Conservation (phyloP, 53 echinoderm and acorn worm genomes). For the Actinopyga echinites region DNA sequence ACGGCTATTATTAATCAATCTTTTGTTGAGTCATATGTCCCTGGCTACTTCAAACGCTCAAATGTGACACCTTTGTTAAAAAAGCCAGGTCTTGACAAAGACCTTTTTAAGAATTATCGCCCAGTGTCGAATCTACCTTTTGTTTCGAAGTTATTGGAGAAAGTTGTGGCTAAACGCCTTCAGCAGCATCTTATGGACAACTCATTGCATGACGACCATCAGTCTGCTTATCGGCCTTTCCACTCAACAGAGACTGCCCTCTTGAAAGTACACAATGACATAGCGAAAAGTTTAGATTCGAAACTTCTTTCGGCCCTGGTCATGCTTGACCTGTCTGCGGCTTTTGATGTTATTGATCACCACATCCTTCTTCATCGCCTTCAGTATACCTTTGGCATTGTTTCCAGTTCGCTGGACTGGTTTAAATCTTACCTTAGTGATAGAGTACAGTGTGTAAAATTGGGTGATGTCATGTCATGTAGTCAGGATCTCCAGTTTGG, state of each 20-base stretch:
- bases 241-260: slow-evolving; percentile 16
- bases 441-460: not conserved
- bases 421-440: not conserved
- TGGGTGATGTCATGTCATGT: not conserved
- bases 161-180: not conserved
- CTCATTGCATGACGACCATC: not conserved
- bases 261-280: slow-evolving; percentile 20
- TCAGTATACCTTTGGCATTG: not conserved
- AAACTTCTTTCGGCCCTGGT: not conserved
- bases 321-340: not conserved
- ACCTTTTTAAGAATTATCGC: not conserved
- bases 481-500: too few species aligned
- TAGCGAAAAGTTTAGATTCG: not conserved
- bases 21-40: not conserved
- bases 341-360: too few species aligned
- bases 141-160: not conserved
- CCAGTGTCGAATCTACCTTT: slow-evolving; percentile 21
- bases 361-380: not conserved
- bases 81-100: slow-evolving; percentile 1
- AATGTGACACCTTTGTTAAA: not conserved
- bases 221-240: slow-evolving; percentile 3
- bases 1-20: not conserved
- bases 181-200: not conserved
- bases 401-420: not conserved
- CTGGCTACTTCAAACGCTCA: not conserved